phyloP scores from a whole-genome alignment of 2,888 invertebrate species.

The Heterodera filipjevi region DNA sequence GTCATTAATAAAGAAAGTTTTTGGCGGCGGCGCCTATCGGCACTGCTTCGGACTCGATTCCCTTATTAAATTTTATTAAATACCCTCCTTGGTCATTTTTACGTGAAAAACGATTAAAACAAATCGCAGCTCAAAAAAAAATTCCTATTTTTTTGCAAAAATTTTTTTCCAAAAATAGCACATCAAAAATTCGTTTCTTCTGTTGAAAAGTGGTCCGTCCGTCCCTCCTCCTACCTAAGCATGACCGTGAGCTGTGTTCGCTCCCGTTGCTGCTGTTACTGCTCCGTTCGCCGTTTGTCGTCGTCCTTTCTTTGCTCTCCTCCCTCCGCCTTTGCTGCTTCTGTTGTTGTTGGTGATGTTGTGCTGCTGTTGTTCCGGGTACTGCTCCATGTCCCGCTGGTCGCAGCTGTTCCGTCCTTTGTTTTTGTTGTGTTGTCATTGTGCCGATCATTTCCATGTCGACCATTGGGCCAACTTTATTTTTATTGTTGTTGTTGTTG shows the following conservation, averaged over 20 bases:
- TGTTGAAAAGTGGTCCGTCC: no score
- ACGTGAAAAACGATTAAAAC: no score
- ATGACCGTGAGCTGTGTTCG: not conserved
- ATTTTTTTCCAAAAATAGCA: no score
- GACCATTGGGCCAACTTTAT: not conserved
- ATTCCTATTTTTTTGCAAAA: no score
- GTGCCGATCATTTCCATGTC: not conserved
- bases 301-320: not conserved
- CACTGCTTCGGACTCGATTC: no score
- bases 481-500: not conserved
- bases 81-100: no score
- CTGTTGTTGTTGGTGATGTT: not conserved
- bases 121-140: no score
- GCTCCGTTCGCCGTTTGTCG: not conserved
- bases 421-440: not conserved
- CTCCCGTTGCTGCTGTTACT: not conserved
- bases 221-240: not conserved
- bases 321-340: not conserved
- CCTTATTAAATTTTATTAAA: no score
- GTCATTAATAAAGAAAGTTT: no score
- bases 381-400: not conserved
- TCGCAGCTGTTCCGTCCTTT: not conserved
- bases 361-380: not conserved
- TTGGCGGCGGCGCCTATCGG: no score
- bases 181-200: no score